A percentile compares a stretch with the other conserved stretches of the same genome.
Conservation (phyloP, 2,113 vertebrate genomes). For the Scopus umbretta region DNA sequence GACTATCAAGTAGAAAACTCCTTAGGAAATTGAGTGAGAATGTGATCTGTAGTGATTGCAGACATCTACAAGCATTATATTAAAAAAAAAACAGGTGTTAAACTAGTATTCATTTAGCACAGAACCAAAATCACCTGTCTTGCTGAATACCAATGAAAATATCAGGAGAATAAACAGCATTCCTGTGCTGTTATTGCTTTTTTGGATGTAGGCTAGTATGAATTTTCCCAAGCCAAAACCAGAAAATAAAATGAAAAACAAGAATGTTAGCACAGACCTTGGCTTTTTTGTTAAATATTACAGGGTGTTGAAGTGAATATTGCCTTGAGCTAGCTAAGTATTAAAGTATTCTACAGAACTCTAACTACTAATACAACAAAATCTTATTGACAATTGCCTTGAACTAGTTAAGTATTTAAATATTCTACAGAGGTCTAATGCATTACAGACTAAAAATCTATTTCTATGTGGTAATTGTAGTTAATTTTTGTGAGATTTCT, state of each 20-base stretch:
- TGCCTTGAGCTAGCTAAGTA: not conserved
- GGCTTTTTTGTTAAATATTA: not conserved
- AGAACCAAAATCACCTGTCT: not conserved
- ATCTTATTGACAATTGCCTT: not conserved
- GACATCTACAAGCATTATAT: not conserved
- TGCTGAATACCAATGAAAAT: not conserved
- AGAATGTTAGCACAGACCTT: not conserved
- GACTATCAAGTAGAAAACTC: not conserved
- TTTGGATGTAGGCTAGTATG: not conserved
- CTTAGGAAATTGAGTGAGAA: not conserved
- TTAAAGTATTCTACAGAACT: not conserved
- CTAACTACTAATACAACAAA: not conserved
- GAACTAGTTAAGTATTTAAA: not conserved
- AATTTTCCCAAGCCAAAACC: not conserved
- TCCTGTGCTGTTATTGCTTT: not conserved
- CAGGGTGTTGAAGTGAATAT: not conserved
- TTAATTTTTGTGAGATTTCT: not conserved
- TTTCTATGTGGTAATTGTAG: not conserved
- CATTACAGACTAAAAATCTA: not conserved
- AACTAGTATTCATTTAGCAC: not conserved
- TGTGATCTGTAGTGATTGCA: not conserved
- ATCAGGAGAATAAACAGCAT: not conserved
- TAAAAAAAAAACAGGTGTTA: not conserved
- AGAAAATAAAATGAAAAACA: slow-evolving; percentile 1
- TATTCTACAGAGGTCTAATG: not conserved